Conservation (phyloP, 2,113 vertebrate genomes). For the Xiphophorus hellerii region DNA sequence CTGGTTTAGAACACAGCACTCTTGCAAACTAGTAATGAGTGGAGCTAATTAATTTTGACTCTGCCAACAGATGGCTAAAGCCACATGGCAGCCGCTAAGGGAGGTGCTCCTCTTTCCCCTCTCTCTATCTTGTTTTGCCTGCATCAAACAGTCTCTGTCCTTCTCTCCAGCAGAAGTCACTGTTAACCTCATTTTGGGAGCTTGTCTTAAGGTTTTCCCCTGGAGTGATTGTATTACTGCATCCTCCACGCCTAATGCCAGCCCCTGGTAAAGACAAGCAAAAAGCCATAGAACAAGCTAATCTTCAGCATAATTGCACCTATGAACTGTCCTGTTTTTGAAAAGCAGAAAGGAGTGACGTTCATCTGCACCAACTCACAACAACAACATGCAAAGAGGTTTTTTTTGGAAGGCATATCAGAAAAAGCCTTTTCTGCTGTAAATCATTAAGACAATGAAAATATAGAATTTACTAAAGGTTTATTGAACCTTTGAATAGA, state of each 20-base stretch:
- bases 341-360: neutral
- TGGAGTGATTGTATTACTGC: neutral
- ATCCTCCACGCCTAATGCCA: neutral
- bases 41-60: slow-evolving; percentile 84
- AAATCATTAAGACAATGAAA: neutral
- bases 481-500: neutral
- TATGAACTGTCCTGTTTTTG: neutral
- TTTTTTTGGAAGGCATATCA: neutral
- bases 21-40: slow-evolving; percentile 79
- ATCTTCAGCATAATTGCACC: neutral
- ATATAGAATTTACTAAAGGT: neutral
- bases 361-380: neutral
- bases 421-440: neutral
- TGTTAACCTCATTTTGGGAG: slow-evolving; percentile 9
- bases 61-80: slow-evolving; percentile 84
- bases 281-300: neutral
- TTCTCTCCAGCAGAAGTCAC: slow-evolving; percentile 54
- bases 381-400: neutral
- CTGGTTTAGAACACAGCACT: slow-evolving; percentile 74
- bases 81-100: slow-evolving; percentile 79
- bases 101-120: slow-evolving; percentile 69
- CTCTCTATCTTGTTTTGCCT: slow-evolving; percentile 45
- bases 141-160: slow-evolving; percentile 55
- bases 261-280: no score
- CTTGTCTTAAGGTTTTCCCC: slow-evolving; percentile 2